phyloP scores from a whole-genome alignment of 92 coral and sea anemone genomes.

The Umimayanthus kanabou region DNA sequence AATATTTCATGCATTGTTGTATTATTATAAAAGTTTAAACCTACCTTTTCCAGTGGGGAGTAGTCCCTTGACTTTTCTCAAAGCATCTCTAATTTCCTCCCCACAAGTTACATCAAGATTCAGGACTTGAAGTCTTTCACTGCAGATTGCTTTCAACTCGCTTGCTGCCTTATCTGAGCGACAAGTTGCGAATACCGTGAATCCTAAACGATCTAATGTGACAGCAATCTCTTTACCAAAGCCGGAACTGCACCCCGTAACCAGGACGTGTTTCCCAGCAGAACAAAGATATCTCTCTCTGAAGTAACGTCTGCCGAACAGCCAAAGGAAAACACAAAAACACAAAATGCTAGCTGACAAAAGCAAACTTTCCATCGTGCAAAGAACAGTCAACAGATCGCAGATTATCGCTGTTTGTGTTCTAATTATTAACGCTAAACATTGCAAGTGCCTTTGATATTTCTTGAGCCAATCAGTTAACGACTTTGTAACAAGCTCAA shows the following conservation, averaged over 20 bases:
- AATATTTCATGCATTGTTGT: neutral
- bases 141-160: slow-evolving; percentile 34
- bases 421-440: too few relatives aligned
- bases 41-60: slow-evolving; percentile 30
- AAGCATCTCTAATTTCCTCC: slow-evolving; percentile 35
- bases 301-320: neutral
- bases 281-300: neutral
- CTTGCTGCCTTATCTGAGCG: slow-evolving; percentile 25
- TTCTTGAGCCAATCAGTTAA: neutral
- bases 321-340: neutral
- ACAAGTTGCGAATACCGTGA: slow-evolving; percentile 50
- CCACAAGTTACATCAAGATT: slow-evolving; percentile 44
- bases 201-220: slow-evolving; percentile 45
- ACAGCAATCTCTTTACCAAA: slow-evolving; percentile 46
- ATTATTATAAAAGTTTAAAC: neutral
- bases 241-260: slow-evolving; percentile 58
- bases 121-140: slow-evolving; percentile 42
- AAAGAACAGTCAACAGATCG: neutral
- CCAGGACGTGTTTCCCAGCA: slow-evolving; percentile 10
- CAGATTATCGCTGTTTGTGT: neutral
- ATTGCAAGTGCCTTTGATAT: neutral
- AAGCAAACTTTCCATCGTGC: slow-evolving; percentile 3
- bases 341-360: neutral
- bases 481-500: neutral
- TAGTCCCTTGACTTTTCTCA: slow-evolving; percentile 21